phyloP scores from a whole-genome alignment of 2,888 invertebrate species.

The Lycocerus yunnanus region DNA sequence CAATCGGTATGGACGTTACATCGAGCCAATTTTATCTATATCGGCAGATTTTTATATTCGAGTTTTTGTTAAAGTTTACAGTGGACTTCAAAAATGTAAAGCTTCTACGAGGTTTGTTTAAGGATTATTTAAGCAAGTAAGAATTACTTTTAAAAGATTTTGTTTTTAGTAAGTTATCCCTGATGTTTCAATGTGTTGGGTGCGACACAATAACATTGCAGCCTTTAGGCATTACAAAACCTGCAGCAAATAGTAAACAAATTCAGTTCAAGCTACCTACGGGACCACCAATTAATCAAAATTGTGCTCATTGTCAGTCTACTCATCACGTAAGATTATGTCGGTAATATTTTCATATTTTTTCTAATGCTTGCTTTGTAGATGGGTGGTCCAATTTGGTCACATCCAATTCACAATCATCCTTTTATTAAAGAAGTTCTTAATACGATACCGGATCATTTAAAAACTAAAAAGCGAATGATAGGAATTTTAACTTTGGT shows the following conservation, averaged over 20 bases:
- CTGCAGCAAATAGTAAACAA: constrained; percentile 61
- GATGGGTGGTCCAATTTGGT: constrained; percentile 96
- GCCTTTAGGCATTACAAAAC: constrained; percentile 70
- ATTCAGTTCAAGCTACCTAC: constrained; percentile 70
- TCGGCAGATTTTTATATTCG: constrained; percentile 97
- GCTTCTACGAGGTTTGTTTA: constrained; percentile 71
- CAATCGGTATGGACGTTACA: constrained; percentile 90
- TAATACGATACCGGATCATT: constrained; percentile 52
- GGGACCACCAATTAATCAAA: constrained; percentile 68
- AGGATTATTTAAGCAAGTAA: not conserved
- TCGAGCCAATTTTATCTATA: constrained; percentile 86
- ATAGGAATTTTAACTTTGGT: constrained; percentile 81
- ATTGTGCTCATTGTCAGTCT: constrained; percentile 78
- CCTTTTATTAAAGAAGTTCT: constrained; percentile 76
- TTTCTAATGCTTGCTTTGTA: constrained; percentile 48
- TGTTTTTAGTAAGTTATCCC: constrained; percentile 75
- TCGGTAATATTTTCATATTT: constrained; percentile 3
- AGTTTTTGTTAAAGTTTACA: constrained; percentile 84
- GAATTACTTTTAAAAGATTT: not conserved
- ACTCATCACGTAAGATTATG: constrained; percentile 68
- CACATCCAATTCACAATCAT: constrained; percentile 80
- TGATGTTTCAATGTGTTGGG: constrained; percentile 88
- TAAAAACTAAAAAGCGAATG: constrained; percentile 76
- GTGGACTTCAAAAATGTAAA: constrained; percentile 85
- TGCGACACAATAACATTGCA: constrained; percentile 83